phyloP scores from a whole-genome alignment of 2,113 vertebrate species.

The Brienomyrus longianalis region DNA sequence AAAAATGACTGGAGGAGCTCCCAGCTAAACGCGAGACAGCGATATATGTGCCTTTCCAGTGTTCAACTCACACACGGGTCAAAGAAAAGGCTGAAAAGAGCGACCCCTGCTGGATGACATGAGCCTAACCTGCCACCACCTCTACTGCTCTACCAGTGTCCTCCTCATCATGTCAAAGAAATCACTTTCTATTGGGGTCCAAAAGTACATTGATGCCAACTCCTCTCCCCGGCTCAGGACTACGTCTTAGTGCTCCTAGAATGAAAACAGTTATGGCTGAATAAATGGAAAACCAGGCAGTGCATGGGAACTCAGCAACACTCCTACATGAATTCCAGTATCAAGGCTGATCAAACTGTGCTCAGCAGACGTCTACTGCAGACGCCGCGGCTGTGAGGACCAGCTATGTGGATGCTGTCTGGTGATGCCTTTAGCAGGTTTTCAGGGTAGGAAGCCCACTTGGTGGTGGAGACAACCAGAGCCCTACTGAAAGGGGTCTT shows the following conservation, averaged over 20 bases:
- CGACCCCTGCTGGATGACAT: not conserved
- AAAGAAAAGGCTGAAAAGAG: not conserved
- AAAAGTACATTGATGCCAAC: not conserved
- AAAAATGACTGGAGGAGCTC: not conserved
- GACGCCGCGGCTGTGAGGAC: not conserved
- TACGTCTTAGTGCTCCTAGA: not conserved
- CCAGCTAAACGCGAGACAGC: not conserved
- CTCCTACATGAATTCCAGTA: not conserved
- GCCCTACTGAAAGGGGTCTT: not conserved
- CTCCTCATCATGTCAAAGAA: not conserved
- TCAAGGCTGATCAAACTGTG: not conserved
- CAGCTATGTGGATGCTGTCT: not conserved
- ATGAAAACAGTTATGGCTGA: not conserved
- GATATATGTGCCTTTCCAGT: not conserved
- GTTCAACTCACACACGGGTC: not conserved
- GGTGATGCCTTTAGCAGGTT: not conserved
- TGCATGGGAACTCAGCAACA: not conserved
- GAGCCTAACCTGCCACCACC: not conserved
- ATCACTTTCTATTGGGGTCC: not conserved
- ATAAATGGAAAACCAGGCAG: not conserved
- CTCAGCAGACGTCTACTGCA: not conserved
- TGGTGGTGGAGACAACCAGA: not conserved
- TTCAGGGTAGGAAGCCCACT: not conserved
- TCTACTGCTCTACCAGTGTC: not conserved
- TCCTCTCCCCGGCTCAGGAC: not conserved